phyloP scores from a whole-genome alignment of 1,140 invertebrate genomes.

The Araneus ventricosus region DNA sequence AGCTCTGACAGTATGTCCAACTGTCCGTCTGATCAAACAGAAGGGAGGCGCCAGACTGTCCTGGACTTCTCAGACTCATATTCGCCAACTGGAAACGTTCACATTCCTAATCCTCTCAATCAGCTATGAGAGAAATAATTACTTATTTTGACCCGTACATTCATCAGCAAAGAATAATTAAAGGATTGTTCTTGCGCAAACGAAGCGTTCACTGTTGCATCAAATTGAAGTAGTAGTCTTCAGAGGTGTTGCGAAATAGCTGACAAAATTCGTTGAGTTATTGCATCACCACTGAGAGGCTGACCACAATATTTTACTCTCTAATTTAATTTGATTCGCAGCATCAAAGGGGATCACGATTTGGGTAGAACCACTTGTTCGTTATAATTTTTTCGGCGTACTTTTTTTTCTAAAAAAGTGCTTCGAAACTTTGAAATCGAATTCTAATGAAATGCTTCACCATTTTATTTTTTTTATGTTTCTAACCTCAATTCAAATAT shows the following conservation, averaged over 20 bases:
- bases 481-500: too few species aligned
- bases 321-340: too few species aligned
- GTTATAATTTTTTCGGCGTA: too few species aligned
- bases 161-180: not conserved
- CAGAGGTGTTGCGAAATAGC: not conserved
- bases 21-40: constrained; percentile 17
- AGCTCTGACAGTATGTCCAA: not conserved
- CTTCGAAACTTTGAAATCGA: too few species aligned
- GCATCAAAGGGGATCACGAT: too few species aligned
- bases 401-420: too few species aligned
- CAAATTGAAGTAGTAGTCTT: not conserved
- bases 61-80: not conserved
- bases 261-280: not conserved
- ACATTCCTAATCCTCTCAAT: not conserved
- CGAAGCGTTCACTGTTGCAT: not conserved
- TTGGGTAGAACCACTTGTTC: too few species aligned
- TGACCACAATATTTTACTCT: too few species aligned
- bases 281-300: not conserved
- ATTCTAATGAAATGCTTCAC: too few species aligned
- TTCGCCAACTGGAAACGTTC: not conserved
- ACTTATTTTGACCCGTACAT: not conserved
- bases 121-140: not conserved
- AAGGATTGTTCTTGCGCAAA: not conserved
- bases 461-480: too few species aligned
- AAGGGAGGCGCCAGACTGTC: not conserved